These are phyloP conservation scores for Syritta pipiens DNA, from an alignment of 2,888 invertebrate genomes.

Conservation along the genomic window DNA sequence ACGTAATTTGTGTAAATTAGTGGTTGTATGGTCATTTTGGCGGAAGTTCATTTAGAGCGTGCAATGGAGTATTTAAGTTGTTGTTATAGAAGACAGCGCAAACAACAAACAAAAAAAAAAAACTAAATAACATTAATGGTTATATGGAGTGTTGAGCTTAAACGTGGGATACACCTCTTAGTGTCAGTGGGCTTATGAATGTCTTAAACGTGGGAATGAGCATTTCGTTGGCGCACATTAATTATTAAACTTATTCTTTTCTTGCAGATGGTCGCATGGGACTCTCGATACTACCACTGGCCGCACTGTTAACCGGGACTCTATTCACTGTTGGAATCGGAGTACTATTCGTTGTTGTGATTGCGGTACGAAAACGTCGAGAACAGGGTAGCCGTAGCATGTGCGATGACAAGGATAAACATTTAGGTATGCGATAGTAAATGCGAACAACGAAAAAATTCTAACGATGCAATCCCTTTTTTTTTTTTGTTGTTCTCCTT, in stretches of 20 bases:
- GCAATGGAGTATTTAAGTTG: constrained; percentile 32
- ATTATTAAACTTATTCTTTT: background rate
- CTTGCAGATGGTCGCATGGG: constrained; percentile 84
- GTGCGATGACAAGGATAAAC: constrained; percentile 80
- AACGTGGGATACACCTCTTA: constrained; percentile 7
- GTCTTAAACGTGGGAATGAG: too few relatives aligned
- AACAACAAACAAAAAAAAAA: background rate
- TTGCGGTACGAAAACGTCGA: constrained; percentile 83
- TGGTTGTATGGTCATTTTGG: constrained; percentile 32
- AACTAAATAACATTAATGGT: background rate
- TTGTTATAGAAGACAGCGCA: background rate
- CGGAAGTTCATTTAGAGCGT: constrained; percentile 33
- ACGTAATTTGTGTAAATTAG: constrained; percentile 41
- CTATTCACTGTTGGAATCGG: constrained; percentile 84
- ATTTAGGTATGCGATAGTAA: constrained; percentile 76
- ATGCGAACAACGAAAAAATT: background rate
- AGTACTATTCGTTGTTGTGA: constrained; percentile 83
- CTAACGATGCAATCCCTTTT: constrained; percentile 3
- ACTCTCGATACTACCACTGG: constrained; percentile 86
- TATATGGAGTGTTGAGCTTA: background rate
- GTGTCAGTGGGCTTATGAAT: constrained; percentile 4
- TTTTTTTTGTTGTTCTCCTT: constrained; percentile 19
- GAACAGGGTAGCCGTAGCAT: constrained; percentile 81
- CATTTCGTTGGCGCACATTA: too few relatives aligned
- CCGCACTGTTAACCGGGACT: constrained; percentile 84